Evolutionary conservation across 2,113 vertebrate species (phyloP), one percentile per base, ranked within the genome.

Genomic region (Nerophis lumbriciformis): DNA sequence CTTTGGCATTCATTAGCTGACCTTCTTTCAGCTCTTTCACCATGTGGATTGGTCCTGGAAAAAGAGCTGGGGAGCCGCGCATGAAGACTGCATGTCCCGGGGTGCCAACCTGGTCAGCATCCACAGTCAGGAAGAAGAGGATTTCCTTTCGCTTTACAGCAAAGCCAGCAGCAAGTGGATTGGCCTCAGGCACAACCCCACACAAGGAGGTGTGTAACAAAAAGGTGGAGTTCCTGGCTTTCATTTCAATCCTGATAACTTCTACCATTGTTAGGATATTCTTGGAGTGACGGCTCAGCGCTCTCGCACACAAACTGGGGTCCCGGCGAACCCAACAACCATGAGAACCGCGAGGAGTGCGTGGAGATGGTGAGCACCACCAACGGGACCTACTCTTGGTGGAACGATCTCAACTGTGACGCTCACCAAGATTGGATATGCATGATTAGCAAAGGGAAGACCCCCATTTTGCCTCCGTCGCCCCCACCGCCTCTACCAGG

Each of bases 341-440:
- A 91, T 8, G 83, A 85, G 2, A 83, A 76, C 9, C 81, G 88
- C 0, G 91, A 92, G 75, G 81, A 88, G 16, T 92, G 91, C 6
- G 90, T 91, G 6, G 91, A 91, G 81, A 86, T 91, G 90, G 80
- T 90, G 61, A 90, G 80, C 84, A 83, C 12, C 28, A 8, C 9
- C n/a, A 90, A 90, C 8, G 88, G 88, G 15, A 84, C 85, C 0
- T 49, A 42, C 7, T 90, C 90, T 39, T 88, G 56, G 77, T 92
- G 91, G 91, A 92, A 92, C 10, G 90, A 91, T 52, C 75, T 90
- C 35, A 91, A 88, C 82, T 92, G 91, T 36, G 89, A 90, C 0
- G 91, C 89, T 11, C 87, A 90, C 63, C 86, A 87, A 70, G 89
- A 92, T 80, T 92, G 91, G 90, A 88, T 92, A 51, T 91, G 91